Evolutionary conservation across 2,113 vertebrate genomes (phyloP).

Genomic region (Nansenia antarctica): DNA sequence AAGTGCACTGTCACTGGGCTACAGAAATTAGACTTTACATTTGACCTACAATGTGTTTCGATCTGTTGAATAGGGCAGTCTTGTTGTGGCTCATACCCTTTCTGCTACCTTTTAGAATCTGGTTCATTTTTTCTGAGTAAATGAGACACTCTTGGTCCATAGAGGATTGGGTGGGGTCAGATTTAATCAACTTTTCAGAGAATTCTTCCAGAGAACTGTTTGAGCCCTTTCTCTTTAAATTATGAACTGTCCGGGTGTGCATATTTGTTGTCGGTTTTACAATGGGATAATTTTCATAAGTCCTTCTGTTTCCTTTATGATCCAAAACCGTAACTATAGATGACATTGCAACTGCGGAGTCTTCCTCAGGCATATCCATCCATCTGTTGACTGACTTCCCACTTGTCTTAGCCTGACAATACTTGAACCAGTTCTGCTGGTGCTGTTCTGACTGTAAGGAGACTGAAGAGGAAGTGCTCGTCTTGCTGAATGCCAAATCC

Average conservation of each 20-base stretch:
- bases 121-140: constrained; percentile 82
- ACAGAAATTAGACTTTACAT: background rate
- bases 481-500: constrained; percentile 22
- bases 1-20: constrained; percentile 58
- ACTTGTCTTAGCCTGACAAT: constrained; percentile 31
- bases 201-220: constrained; percentile 45
- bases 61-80: background rate
- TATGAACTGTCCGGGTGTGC: constrained; percentile 49
- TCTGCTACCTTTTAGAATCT: constrained; percentile 66
- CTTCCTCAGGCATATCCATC: constrained; percentile 13
- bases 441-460: constrained; percentile 1
- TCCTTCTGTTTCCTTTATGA: constrained; percentile 25
- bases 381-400: no score
- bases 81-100: constrained; percentile 11
- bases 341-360: constrained; percentile 17
- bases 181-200: constrained; percentile 52
- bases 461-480: constrained; percentile 11
- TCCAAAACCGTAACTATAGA: constrained; percentile 47
- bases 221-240: constrained; percentile 17
- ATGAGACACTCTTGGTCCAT: constrained; percentile 85
- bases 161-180: constrained; percentile 74
- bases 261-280: constrained; percentile 24
- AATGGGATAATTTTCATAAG: constrained; percentile 57
- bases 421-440: constrained; percentile 15
- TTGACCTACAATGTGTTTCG: constrained; percentile 4